These are phyloP conservation scores for Zaprionus vittiger DNA, from an alignment of 1,140 invertebrate genomes.

Conservation along the genomic window DNA sequence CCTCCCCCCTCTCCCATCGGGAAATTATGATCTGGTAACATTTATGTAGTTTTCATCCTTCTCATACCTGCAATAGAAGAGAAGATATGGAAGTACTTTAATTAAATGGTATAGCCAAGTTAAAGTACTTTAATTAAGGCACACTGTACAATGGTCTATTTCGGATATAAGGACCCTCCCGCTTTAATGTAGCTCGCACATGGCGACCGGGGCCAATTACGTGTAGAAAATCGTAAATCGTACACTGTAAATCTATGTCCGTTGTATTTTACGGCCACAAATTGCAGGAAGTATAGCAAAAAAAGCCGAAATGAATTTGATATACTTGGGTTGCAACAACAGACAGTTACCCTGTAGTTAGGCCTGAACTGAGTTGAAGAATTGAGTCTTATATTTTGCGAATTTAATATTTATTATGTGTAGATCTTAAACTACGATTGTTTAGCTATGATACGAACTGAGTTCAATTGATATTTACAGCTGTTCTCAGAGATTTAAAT, in stretches of 20 bases:
- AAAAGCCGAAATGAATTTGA: neutral
- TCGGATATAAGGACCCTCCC: constrained; percentile 7
- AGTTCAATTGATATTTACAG: too few species aligned
- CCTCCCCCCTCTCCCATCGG: neutral
- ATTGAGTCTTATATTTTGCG: neutral
- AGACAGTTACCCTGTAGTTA: neutral
- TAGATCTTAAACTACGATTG: neutral
- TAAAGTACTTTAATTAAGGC: constrained; percentile 8
- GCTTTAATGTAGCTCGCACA: constrained; percentile 63
- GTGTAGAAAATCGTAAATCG: constrained; percentile 61
- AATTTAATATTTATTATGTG: neutral
- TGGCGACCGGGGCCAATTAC: constrained; percentile 64
- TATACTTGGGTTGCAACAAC: neutral
- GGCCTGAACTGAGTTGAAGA: neutral
- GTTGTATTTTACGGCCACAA: constrained; percentile 47
- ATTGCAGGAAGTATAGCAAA: constrained; percentile 61
- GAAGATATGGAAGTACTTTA: constrained; percentile 41
- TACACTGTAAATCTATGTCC: constrained; percentile 57
- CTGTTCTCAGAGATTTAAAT: too few species aligned
- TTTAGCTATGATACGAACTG: too few species aligned
- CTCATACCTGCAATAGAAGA: constrained; percentile 64
- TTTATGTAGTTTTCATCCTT: constrained; percentile 1
- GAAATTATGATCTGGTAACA: neutral
- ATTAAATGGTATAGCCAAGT: constrained; percentile 68
- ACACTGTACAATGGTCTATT: constrained; percentile 2